Base-by-base conservation (phyloP, 2,888 invertebrate genomes). In the Drosophila atripex region DNA sequence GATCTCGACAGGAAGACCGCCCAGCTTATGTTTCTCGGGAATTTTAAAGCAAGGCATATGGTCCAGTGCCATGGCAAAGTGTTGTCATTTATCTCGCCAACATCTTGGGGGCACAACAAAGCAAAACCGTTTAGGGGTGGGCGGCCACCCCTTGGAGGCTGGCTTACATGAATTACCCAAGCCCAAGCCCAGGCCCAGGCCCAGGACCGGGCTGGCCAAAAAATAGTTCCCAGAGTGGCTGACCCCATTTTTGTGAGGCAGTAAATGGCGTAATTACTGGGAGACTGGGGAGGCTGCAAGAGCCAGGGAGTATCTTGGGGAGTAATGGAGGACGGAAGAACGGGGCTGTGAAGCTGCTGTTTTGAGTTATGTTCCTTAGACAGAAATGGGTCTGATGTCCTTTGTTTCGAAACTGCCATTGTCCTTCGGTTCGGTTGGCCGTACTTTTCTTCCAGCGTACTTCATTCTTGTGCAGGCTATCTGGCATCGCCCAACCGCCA, bases 241-340 rank as follows among this genome's bases (percentile, higher is more conserved):
- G 80, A 87, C 80, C 80, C 77, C 86, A 71, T 83, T 87, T 85
- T 53, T 32, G 39, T 39, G 54, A 74, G 80, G 80, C 88, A 86
- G 86, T 88, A 88, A 84, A 84, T 86, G 88, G 80, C 83, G 88
- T 84, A 84, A 84, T 88, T 84, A 84, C 86, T 87, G 60, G 58
- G 30, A 23, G 68, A 23, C 9, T 38, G 49, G 41, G 41, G 51
- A 41, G 53, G 50, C 14, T 30, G 28, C 28, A 2, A 28, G 18
- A 25, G 18, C 46, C 47, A 16, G 25, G 35, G 21, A 23, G 21
- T 18, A 9, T 18, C 16, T 16, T 41, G 39, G 39, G 18, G 45
- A 30, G 47, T 14, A 7, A 32, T 21, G 50, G 50, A 50, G 46
- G 46, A 16, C 14, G 28, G 11, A 57, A 38, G 49, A 39, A 32